Conservation (phyloP, 2,797 vertebrate species). For the Hybognathus amarus region DNA sequence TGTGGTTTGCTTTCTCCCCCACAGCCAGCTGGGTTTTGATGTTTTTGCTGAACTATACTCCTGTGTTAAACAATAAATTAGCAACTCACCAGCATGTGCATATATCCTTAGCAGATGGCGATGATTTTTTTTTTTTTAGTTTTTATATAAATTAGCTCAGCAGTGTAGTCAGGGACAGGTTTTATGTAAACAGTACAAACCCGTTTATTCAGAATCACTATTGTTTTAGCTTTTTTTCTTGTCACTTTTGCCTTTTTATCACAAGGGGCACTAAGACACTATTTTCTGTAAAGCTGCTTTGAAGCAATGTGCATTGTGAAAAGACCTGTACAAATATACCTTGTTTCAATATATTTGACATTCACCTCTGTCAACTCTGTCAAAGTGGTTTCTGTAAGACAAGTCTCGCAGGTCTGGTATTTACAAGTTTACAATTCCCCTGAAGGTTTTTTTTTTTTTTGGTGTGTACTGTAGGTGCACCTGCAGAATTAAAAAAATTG, state of each 20-base stretch:
- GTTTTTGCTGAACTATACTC: background rate
- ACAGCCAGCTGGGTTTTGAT: background rate
- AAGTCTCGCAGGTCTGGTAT: slow-evolving; percentile 20
- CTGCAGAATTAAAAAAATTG: background rate
- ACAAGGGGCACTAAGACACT: background rate
- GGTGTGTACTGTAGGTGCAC: background rate
- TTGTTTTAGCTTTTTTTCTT: background rate
- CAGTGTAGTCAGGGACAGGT: background rate
- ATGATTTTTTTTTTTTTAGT: background rate
- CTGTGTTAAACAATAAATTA: background rate
- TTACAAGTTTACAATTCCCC: background rate
- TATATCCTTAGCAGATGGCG: slow-evolving; percentile 20
- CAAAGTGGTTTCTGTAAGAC: slow-evolving; percentile 28
- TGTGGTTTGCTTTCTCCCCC: background rate
- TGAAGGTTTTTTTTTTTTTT: background rate
- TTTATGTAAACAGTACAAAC: background rate
- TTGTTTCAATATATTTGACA: slow-evolving; percentile 6
- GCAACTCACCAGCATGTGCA: background rate
- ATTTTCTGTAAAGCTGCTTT: background rate
- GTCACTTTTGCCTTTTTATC: background rate
- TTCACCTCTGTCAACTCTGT: background rate
- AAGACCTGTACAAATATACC: background rate
- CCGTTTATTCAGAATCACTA: background rate
- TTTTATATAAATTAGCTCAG: background rate
- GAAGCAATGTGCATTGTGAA: background rate